phyloP scores from a whole-genome alignment of 1,140 invertebrate genomes.

The Tetramorium alpestre region DNA sequence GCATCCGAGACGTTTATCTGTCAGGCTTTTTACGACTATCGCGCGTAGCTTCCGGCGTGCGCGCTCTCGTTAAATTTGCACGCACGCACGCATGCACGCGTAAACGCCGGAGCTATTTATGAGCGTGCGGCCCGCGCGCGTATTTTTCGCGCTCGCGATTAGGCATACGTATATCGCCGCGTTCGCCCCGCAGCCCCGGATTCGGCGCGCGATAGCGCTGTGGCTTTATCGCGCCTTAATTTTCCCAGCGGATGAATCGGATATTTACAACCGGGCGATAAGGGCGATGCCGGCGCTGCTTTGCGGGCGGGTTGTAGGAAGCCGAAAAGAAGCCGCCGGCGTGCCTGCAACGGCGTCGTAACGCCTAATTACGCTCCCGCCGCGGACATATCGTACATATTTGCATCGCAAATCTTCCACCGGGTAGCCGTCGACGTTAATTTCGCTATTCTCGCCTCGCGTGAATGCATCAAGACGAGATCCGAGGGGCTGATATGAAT shows the following conservation, averaged over 20 bases:
- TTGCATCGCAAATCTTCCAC: conserved; percentile 51
- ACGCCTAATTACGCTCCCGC: conserved; percentile 47
- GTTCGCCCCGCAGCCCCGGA: not conserved
- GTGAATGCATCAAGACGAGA: not conserved
- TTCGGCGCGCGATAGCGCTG: conserved; percentile 26
- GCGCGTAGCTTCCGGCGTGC: conserved; percentile 52
- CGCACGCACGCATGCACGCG: not conserved
- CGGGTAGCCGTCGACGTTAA: conserved; percentile 27
- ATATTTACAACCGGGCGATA: conserved; percentile 50
- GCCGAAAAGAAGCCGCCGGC: conserved; percentile 34
- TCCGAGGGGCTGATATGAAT: not conserved
- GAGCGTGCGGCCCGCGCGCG: not conserved
- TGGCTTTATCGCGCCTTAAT: conserved; percentile 31
- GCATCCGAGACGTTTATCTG: conserved; percentile 47
- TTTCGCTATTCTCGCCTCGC: not conserved
- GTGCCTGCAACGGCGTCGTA: conserved; percentile 17
- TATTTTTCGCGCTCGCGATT: conserved; percentile 36
- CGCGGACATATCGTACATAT: conserved; percentile 49
- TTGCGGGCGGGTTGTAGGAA: conserved; percentile 9
- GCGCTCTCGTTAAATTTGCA: conserved; percentile 58
- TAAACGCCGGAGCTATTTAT: conserved; percentile 18
- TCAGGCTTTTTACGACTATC: conserved; percentile 59
- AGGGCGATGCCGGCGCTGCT: conserved; percentile 7
- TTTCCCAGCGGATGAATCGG: conserved; percentile 39
- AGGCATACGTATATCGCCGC: not conserved